Conservation (phyloP, 2,113 vertebrate genomes). For the Ctenomys sociabilis region DNA sequence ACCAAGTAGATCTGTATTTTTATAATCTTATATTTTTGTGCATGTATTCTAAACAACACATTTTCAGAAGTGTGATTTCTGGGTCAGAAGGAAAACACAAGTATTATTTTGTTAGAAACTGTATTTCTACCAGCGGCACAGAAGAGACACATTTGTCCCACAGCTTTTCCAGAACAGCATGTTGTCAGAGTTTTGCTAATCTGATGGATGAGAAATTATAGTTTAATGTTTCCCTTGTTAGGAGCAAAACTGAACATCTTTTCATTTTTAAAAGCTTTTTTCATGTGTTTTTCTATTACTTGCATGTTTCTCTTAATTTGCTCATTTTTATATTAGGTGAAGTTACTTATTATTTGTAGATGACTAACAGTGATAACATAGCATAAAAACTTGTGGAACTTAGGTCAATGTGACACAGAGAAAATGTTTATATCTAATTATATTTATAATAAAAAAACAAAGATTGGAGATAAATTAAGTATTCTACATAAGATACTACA, state of each 20-base stretch:
- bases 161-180: background rate
- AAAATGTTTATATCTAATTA: background rate
- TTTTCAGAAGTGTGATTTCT: background rate
- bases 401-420: background rate
- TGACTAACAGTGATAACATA: background rate
- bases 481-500: background rate
- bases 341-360: conserved; percentile 10
- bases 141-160: background rate
- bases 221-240: background rate
- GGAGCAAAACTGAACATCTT: background rate
- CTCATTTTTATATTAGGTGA: background rate
- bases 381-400: background rate
- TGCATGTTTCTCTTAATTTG: background rate
- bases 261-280: conserved; percentile 10
- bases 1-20: background rate
- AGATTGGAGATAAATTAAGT: background rate
- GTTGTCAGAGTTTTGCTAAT: background rate
- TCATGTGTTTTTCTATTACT: background rate
- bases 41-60: background rate
- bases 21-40: background rate
- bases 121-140: background rate
- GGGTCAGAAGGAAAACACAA: background rate
- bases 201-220: background rate
- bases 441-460: background rate
- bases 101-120: background rate